A percentile compares a stretch with the other conserved stretches of the same genome.
Evolutionary conservation across 2,888 invertebrate genomes (phyloP).

Genomic region (Dendrolimus houi): DNA sequence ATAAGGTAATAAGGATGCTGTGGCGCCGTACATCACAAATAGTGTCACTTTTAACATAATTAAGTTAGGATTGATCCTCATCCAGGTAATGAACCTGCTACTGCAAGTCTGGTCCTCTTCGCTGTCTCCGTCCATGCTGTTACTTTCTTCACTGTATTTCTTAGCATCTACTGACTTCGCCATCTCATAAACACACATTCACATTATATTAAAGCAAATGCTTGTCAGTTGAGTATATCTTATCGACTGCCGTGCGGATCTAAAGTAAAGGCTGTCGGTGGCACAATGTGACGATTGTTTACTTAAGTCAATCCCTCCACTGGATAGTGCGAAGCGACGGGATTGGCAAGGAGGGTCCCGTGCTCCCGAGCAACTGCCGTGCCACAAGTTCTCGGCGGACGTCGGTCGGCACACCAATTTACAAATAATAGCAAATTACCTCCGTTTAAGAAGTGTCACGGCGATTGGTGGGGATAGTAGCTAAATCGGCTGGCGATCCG

Average conservation of each 20-base stretch:
- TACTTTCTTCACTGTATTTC: slow-evolving; percentile 65
- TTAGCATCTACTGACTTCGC: slow-evolving; percentile 55
- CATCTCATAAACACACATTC: slow-evolving; percentile 38
- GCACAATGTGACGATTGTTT: slow-evolving; percentile 48
- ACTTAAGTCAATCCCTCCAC: slow-evolving; percentile 38
- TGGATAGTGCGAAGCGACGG: slow-evolving; percentile 37
- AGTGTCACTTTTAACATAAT: slow-evolving; percentile 88
- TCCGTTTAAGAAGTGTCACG: slow-evolving; percentile 74
- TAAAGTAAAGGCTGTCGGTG: slow-evolving; percentile 35
- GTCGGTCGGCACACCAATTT: slow-evolving; percentile 67
- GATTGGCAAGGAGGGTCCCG: slow-evolving; percentile 53
- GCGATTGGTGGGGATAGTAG: slow-evolving; percentile 71
- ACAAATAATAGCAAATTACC: slow-evolving; percentile 75
- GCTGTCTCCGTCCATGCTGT: slow-evolving; percentile 61
- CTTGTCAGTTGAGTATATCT: slow-evolving; percentile 52
- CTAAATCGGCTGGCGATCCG: slow-evolving; percentile 68
- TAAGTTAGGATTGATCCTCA: slow-evolving; percentile 84
- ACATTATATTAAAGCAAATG: slow-evolving; percentile 50
- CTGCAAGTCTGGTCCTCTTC: slow-evolving; percentile 53
- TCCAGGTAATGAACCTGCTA: slow-evolving; percentile 59
- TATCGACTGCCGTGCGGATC: slow-evolving; percentile 63
- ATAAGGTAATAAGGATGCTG: slow-evolving; percentile 89
- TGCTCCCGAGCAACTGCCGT: slow-evolving; percentile 61
- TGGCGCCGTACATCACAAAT: slow-evolving; percentile 90
- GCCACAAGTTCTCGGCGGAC: slow-evolving; percentile 52